Base-by-base conservation (phyloP, 2,888 invertebrate genomes). In the Dryobotodes eremita region DNA sequence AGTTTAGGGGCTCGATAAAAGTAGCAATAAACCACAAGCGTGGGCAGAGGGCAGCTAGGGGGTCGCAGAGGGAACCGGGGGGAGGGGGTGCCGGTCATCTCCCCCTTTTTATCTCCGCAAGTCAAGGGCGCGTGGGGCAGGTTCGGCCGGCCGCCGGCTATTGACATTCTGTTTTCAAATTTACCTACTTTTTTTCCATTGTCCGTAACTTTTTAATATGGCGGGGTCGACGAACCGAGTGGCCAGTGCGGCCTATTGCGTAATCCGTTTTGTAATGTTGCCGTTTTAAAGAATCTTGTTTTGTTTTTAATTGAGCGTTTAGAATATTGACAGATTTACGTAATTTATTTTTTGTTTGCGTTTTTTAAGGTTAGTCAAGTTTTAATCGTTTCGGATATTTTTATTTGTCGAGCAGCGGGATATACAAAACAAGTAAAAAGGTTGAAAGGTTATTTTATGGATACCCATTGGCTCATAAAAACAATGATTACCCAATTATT, bases 121-220 rank as follows among this genome's bases (percentile, higher is more conserved):
- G 95, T 95, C 96, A 96, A 96, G 96, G 96, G 96, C 96, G 96
- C 95, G 95, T 97, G 96, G 95, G 96, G 96, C 96, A 96, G 96
- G 96, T 96, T 94, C 95, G 93, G 94, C 95, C 93, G 95, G 95
- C 96, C 95, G 95, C 89, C 95, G 96, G 96, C 96, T 96, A 97
- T 96, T 96, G 96, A 96, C 96, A 96, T 96, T 96, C 94, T 95
- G 94, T 96, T 96, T 95, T 96, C 94, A 96, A 96, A 96, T 96
- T 95, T 96, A 95, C 96, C 96, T 94, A 96, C 96, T 95, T 95
- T 92, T 75, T 95, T 95, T 93, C 94, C 95, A 95, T 95, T 96
- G 96, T 96, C 95, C 95, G 96, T 93, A 96, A 96, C 95, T 96
- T 96, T 96, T 96, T 95, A 95, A 95, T 94, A 94, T 91, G 87